Evolutionary conservation across 2,797 vertebrate genomes (phyloP).

Genomic region (Pseudopleuronectes americanus): DNA sequence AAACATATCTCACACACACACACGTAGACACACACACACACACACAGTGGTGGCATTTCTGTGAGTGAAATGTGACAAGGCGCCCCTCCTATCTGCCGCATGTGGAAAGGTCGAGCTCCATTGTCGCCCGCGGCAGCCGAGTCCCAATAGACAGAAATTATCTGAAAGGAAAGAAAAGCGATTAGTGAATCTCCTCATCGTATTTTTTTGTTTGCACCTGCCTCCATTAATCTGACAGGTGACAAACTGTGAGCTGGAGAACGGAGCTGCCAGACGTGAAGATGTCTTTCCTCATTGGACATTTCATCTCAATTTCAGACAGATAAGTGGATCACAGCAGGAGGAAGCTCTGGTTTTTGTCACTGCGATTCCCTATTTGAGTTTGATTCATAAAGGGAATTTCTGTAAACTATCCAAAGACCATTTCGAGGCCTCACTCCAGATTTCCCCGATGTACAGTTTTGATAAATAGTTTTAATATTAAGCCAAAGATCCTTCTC

Average conservation of each 20-base stretch:
- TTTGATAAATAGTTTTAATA: constrained; percentile 76
- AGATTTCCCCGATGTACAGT: background rate
- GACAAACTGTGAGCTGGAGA: constrained; percentile 36
- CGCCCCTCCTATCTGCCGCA: constrained; percentile 32
- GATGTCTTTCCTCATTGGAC: constrained; percentile 3
- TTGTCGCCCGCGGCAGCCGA: constrained; percentile 39
- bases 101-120: constrained; percentile 53
- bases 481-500: constrained; percentile 17
- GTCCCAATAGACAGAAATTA: constrained; percentile 25
- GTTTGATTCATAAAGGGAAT: constrained; percentile 25
- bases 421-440: constrained; percentile 21
- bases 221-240: constrained; percentile 42
- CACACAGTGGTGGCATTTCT: constrained; percentile 44
- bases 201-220: constrained; percentile 48
- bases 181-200: constrained; percentile 28
- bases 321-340: constrained; percentile 11
- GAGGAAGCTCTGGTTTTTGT: background rate
- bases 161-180: constrained; percentile 17
- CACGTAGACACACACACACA: background rate
- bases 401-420: background rate
- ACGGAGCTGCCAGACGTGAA: constrained; percentile 19
- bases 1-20: constrained; percentile 23
- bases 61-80: constrained; percentile 39
- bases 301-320: constrained; percentile 43
- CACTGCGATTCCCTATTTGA: constrained; percentile 31